phyloP scores from a whole-genome alignment of 2,797 vertebrate genomes.

The Anolis apletophallus region DNA sequence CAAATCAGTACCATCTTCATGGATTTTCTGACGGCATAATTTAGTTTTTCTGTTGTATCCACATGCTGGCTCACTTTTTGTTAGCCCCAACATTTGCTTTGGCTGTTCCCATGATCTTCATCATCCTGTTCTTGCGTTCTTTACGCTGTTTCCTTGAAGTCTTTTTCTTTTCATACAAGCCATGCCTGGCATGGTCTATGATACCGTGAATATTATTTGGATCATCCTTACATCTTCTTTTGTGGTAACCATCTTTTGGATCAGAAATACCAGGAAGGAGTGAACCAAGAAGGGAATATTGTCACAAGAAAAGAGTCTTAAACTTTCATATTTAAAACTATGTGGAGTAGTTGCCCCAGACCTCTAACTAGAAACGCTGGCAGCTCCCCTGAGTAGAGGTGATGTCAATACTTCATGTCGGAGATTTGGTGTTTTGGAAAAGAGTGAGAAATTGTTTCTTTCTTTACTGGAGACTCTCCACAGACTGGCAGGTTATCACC shows the following conservation, averaged over 20 bases:
- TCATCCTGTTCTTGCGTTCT: constrained; percentile 99
- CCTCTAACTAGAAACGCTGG: too few species aligned
- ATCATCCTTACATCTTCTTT: not conserved
- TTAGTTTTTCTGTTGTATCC: too few species aligned
- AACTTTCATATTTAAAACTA: not conserved
- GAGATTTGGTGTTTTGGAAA: too few species aligned
- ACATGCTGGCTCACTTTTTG: constrained; percentile 90
- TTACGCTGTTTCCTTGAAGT: constrained; percentile 98
- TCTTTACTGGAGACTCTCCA: too few species aligned
- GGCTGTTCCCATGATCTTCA: constrained; percentile 96
- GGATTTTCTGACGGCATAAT: too few species aligned
- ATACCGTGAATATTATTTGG: not conserved
- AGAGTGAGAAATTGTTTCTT: too few species aligned
- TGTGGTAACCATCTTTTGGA: not conserved
- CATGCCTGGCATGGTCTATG: too few species aligned
- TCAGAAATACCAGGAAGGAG: not conserved
- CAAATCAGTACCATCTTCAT: too few species aligned
- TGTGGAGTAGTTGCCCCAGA: not conserved
- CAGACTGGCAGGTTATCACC: too few species aligned
- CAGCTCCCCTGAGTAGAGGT: too few species aligned
- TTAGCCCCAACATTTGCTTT: constrained; percentile 96
- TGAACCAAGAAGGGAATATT: not conserved
- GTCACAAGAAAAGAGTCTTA: not conserved
- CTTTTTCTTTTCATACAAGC: constrained; percentile 98
- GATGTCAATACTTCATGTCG: not conserved